Evolutionary conservation across 64 coral and sea anemone species (phyloP), one percentile per base, ranked within the genome.

Genomic region (Astreopora myriophthalma): DNA sequence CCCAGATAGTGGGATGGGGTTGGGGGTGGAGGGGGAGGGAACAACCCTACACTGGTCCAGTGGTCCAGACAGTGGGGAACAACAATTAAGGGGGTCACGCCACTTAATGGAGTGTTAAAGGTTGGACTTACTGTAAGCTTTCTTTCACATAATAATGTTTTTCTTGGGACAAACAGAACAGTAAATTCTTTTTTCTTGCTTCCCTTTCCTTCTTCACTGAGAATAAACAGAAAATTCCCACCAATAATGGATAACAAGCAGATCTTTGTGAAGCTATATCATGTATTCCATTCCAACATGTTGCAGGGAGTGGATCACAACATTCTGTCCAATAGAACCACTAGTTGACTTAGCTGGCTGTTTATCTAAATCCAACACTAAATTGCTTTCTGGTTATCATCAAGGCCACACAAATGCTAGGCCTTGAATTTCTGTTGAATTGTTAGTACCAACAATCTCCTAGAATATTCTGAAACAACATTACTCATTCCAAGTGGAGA

Each of bases 131-230:
- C 96, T 77, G 76, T 71, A 7, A 98, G 78, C 63, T 87, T 70
- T 36, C 90, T 88, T 64, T 98, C 93, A 93, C 96, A 98, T 34
- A 98, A 80, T 34, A 95, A 69, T 80, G 93, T 98, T 82, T 98
- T 98, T 89, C 96, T 92, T 34, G 96, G 96, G 25, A 90, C 91
- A 87, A 98, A 98, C 51, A 98, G 62, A 40, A 98, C 84, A 24
- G 94, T 94, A 44, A 92, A 98, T 26, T 98, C 96, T 33, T 98
- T 98, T 73, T 92, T 98, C 73, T 84, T 98, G 34, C 89, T 88
- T 95, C 80, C 88, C 25, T 80, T 91, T 9, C 88, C 89, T 48
- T 90, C 93, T 57, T 86, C 48, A 49, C 75, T 37, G 34, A 82
- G 55, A 90, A 71, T 1, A 75, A 62, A 65, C 3, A 34, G 73